Conservation (phyloP, 2,797 vertebrate genomes). For the Aplochiton taeniatus region DNA sequence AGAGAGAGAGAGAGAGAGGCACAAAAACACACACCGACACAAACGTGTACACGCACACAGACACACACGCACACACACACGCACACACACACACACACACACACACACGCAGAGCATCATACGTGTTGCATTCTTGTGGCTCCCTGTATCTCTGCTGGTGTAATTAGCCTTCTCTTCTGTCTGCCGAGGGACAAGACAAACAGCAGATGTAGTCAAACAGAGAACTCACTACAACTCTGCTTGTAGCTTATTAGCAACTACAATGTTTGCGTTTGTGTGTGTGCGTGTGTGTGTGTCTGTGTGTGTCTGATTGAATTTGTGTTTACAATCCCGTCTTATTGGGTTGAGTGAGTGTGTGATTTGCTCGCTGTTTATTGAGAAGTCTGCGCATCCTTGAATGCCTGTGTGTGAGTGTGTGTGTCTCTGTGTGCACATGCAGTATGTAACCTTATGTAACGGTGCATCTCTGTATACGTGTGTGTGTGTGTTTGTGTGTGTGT, state of each 20-base stretch:
- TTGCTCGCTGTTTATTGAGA: too few species aligned
- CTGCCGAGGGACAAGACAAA: conserved; percentile 53
- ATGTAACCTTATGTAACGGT: background rate
- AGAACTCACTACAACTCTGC: conserved; percentile 25
- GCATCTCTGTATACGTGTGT: background rate
- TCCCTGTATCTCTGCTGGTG: conserved; percentile 52
- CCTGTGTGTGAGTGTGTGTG: conserved; percentile 10
- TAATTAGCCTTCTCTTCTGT: conserved; percentile 72
- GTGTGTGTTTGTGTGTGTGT: background rate
- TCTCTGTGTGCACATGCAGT: background rate
- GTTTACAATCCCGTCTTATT: background rate
- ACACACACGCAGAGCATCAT: too few species aligned
- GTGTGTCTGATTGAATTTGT: conserved; percentile 9
- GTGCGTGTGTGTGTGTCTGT: conserved; percentile 5
- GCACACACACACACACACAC: too few species aligned
- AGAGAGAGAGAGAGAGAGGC: too few species aligned
- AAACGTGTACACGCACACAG: too few species aligned
- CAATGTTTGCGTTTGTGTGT: conserved; percentile 51
- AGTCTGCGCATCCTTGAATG: too few species aligned
- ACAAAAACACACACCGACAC: too few species aligned
- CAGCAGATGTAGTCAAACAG: conserved; percentile 38
- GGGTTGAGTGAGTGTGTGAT: conserved; percentile 14
- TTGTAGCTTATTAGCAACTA: conserved; percentile 66
- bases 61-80: too few species aligned
- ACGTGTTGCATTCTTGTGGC: conserved; percentile 23